Base-by-base conservation (phyloP, 2,797 vertebrate genomes). In the Cryptoprocta ferox region DNA sequence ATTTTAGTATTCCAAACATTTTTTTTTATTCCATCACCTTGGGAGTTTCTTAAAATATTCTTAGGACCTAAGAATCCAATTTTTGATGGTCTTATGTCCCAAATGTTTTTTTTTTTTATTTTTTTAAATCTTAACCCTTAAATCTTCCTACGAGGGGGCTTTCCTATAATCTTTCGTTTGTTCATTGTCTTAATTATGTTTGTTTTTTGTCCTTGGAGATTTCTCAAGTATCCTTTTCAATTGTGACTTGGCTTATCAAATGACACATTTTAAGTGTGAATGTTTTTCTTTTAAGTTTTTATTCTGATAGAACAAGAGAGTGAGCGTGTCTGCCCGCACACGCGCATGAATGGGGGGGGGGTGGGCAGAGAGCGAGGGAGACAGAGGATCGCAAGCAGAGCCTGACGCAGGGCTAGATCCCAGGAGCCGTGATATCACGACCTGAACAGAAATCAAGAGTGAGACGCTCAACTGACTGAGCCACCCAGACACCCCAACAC, bases 221-320 rank as follows among this genome's bases (percentile, higher is more conserved):
- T 86, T 89, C 63, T 90, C 50, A 35, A 89, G 37, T 79, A 48
- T 84, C 28, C 21, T 94, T 96, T 92, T 92, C 76, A 88, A 61
- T 90, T 91, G 39, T n/a, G 70, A 68, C 21, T 11, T 63, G 53
- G 32, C 16, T 84, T 79, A 50, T 37, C 75, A 68, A 82, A 45
- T 59, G 73, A 39, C 32, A 95, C 18, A 73, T 90, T 94, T 63
- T 75, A 68, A 89, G 81, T 28, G 21, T 45, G 50, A 71, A 3
- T 61, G 24, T 95, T 61, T 63, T 85, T 56, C 21, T 59, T 59
- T 59, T 24, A 24, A 59, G 56, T 10, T 59, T 56, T 56, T 21
- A 24, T 59, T 59, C 19, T 24, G 21, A 59, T 24, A 59, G 56
- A 59, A 21, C 2, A 19, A 59, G 56, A 59, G 56, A 59, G 56